These are phyloP conservation scores for Petrosia ficiformis DNA, from an alignment of 37 sponge, comb jelly and placozoan species.

Conservation along the genomic window DNA sequence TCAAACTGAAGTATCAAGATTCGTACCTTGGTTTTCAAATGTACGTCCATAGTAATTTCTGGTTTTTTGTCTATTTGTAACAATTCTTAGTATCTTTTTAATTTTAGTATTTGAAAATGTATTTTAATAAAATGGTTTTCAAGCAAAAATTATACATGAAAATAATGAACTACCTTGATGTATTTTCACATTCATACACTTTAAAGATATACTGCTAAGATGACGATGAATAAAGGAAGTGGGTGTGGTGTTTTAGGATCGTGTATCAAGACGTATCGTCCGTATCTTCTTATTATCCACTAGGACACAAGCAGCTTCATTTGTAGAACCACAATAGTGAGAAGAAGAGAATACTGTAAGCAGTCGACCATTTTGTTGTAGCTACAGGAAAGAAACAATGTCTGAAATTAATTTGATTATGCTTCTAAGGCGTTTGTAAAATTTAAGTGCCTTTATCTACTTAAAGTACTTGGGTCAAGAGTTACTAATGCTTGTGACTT, in stretches of 20 bases:
- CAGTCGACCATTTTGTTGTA: slow-evolving; percentile 90
- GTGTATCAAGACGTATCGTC: slow-evolving; percentile 87
- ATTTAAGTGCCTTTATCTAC: too few species aligned
- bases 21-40: background rate
- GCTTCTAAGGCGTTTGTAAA: background rate
- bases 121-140: background rate
- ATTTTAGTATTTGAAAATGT: background rate
- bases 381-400: slow-evolving; percentile 38
- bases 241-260: too few species aligned
- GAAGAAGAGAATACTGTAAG: slow-evolving; percentile 96
- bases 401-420: slow-evolving; percentile 8
- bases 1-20: background rate
- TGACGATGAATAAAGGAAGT: too few species aligned
- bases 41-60: too few species aligned
- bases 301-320: slow-evolving; percentile 94
- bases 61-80: background rate
- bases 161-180: background rate
- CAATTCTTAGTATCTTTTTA: background rate
- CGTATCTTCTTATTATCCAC: slow-evolving; percentile 83
- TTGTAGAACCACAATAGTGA: slow-evolving; percentile 91
- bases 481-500: too few species aligned
- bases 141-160: background rate
- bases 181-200: background rate
- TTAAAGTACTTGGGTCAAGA: too few species aligned
- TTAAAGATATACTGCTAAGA: too few species aligned